Base-by-base conservation (phyloP, 2,888 invertebrate genomes). In the Epistrophella euchroma region DNA sequence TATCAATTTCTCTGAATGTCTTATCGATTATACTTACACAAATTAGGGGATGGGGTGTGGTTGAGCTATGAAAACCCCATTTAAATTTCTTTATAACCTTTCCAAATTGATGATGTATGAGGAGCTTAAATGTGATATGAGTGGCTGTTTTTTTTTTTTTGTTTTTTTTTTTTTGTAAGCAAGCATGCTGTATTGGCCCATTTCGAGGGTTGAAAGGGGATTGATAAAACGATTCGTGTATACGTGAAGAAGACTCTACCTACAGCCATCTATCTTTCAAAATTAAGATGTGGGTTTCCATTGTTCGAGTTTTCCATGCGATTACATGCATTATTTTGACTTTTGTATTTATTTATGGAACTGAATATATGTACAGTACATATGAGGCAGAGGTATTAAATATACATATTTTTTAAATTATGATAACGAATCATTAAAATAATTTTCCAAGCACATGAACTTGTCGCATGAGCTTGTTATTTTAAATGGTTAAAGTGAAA, bases 301-400 rank as follows among this genome's bases (percentile, higher is more conserved):
- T 78, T 79, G 72, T 78, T 78, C 64, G 79, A 60, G 73, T 73
- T 74, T 73, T 80, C 68, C 79, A 73, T 68, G 35, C 50, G 66
- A 80, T 73, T 80, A 68, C 79, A 64, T 78, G 64, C 62, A 72
- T 66, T 66, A 64, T 19, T 73, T 43, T 35, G 47, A 60, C 47
- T 60, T 60, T 71, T 58, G 37, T 40, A 74, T 74, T 40, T 74
- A 74, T 71, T 71, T 37, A 55, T 22, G 40, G 22, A 43, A 22
- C 43, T 35, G 35, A 40, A 22, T 35, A 32, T 45, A 28, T 28
- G 6, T 28, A 28, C 6, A 6, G 6, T 4, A 28, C 4, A 25
- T 4, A 25, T 2, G 32, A 47, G 7, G 47, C 15, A 6, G 35
- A 47, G 10, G 50, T 62, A 22, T 37, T 13, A 15, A 64, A 64